These are phyloP conservation scores for Notechis scutatus DNA, from an alignment of 2,113 vertebrate species.

Conservation along the genomic window DNA sequence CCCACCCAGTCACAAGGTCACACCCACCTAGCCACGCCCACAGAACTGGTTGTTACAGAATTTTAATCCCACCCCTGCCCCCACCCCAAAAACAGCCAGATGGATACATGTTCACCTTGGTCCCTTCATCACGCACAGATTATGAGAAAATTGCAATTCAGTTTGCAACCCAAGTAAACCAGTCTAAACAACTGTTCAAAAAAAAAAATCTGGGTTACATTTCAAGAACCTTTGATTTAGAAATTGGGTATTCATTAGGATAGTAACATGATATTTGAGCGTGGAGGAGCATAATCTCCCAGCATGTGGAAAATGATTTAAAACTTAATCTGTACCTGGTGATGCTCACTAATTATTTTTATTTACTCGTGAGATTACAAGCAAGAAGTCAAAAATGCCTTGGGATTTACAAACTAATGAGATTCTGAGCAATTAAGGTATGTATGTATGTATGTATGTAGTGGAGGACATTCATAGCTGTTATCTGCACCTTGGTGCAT, in stretches of 20 bases:
- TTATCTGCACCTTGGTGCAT: not conserved
- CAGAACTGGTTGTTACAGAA: too few species aligned
- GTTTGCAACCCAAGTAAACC: not conserved
- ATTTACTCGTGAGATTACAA: not conserved
- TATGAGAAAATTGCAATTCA: not conserved
- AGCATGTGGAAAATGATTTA: not conserved
- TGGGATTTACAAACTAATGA: not conserved
- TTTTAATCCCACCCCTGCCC: too few species aligned
- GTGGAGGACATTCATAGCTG: not conserved
- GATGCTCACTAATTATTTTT: not conserved
- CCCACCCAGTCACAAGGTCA: too few species aligned
- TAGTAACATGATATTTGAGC: not conserved
- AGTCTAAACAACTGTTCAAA: not conserved
- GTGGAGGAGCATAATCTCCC: not conserved
- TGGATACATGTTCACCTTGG: not conserved
- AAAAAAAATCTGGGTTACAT: not conserved
- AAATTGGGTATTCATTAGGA: not conserved
- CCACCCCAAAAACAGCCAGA: not conserved
- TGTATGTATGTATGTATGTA: not conserved
- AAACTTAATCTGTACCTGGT: not conserved
- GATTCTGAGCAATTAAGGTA: not conserved
- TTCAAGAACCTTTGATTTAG: not conserved
- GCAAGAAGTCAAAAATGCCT: not conserved
- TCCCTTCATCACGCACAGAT: not conserved
- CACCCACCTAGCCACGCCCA: too few species aligned